phyloP scores from a whole-genome alignment of 1,140 invertebrate species.

The Atta colombica region DNA sequence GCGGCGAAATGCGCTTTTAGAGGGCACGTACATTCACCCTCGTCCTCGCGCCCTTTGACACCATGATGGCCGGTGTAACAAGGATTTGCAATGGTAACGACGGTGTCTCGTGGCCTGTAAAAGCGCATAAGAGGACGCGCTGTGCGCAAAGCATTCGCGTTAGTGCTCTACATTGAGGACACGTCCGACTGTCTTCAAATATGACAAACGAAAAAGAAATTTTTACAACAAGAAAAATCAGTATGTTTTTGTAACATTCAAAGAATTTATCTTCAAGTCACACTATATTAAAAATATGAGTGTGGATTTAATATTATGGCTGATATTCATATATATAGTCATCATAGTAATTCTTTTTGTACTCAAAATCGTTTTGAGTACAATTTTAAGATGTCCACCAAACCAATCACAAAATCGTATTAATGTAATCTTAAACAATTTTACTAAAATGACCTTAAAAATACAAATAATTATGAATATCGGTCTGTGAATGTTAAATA shows the following conservation, averaged over 20 bases:
- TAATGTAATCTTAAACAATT: too few relatives aligned
- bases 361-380: too few relatives aligned
- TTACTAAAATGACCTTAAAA: too few relatives aligned
- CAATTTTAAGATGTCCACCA: too few relatives aligned
- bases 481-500: too few relatives aligned
- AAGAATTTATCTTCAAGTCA: not conserved
- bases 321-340: too few relatives aligned
- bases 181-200: not conserved
- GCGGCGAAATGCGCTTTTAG: conserved; percentile 57
- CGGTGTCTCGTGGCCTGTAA: conserved; percentile 55
- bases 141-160: conserved; percentile 1
- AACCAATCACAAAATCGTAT: too few relatives aligned
- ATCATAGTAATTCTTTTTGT: too few relatives aligned
- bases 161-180: not conserved
- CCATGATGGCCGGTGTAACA: conserved; percentile 38
- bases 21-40: conserved; percentile 37
- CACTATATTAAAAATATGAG: too few relatives aligned
- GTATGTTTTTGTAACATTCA: not conserved
- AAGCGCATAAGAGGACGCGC: conserved; percentile 46
- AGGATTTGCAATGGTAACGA: conserved; percentile 74
- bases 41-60: conserved; percentile 28
- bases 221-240: not conserved
- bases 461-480: too few relatives aligned
- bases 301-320: too few relatives aligned
- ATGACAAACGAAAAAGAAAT: not conserved